Percentiles rank a stretch among this genome's conserved stretches.
These are phyloP conservation scores for Acrobasis repandana DNA, from an alignment of 2,888 invertebrate genomes.

Conservation along the genomic window DNA sequence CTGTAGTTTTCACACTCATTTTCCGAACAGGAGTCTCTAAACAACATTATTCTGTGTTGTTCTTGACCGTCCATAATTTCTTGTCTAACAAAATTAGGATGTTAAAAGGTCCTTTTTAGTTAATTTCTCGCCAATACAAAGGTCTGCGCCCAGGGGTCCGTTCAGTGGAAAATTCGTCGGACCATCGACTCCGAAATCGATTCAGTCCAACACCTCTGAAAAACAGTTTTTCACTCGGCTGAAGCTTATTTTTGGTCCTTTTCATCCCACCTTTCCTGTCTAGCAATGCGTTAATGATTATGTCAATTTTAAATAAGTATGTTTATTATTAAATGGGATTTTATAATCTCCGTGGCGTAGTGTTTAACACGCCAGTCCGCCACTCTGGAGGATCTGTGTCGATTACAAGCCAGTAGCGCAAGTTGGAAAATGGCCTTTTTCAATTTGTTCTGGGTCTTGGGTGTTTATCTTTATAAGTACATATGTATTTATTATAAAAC, in stretches of 20 bases:
- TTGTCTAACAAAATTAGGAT: slow-evolving; percentile 65
- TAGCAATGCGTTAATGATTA: slow-evolving; percentile 66
- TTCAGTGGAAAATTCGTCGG: slow-evolving; percentile 81
- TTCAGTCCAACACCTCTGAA: slow-evolving; percentile 80
- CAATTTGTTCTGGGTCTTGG: too few species aligned
- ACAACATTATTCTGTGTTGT: slow-evolving; percentile 41
- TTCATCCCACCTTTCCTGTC: slow-evolving; percentile 74
- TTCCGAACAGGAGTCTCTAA: background rate
- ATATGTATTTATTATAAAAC: too few species aligned
- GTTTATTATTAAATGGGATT: too few species aligned
- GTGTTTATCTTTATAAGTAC: too few species aligned
- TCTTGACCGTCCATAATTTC: slow-evolving; percentile 57
- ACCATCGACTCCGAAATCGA: slow-evolving; percentile 75
- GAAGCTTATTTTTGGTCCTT: slow-evolving; percentile 79
- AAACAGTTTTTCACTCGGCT: slow-evolving; percentile 76
- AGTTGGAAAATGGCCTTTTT: too few species aligned
- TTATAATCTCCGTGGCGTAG: too few species aligned
- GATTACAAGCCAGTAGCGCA: too few species aligned
- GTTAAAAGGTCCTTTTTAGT: slow-evolving; percentile 68
- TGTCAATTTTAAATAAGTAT: slow-evolving; percentile 34
- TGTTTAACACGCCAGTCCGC: too few species aligned
- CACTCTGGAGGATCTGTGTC: too few species aligned
- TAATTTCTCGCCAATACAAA: slow-evolving; percentile 77
- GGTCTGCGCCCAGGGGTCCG: slow-evolving; percentile 72
- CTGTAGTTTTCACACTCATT: background rate